A percentile compares a stretch with the other conserved stretches of the same genome.
These are phyloP conservation scores for Nomada hirtipes DNA, from an alignment of 2,888 invertebrate species.

Conservation along the genomic window DNA sequence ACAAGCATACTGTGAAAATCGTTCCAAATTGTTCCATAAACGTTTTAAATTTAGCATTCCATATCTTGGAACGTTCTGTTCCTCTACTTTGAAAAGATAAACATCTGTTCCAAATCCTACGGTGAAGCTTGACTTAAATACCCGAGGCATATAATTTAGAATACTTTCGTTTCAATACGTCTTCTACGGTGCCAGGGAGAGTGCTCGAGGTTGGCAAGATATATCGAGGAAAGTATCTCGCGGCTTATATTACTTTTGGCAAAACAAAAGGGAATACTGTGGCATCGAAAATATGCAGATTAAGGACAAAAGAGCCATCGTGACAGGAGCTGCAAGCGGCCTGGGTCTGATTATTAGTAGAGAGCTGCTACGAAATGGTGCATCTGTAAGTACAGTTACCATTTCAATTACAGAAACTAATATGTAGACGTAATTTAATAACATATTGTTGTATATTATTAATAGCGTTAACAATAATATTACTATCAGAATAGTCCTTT, in stretches of 20 bases:
- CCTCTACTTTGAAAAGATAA: background rate
- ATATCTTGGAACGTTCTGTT: background rate
- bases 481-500: no score
- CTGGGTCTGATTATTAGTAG: constrained; percentile 76
- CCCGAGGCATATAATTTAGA: no score
- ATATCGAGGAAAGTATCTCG: background rate
- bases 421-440: background rate
- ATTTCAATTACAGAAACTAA: background rate
- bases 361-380: constrained; percentile 80
- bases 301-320: constrained; percentile 80
- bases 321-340: constrained; percentile 78
- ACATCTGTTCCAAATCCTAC: background rate
- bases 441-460: no score
- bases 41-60: background rate
- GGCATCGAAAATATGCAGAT: constrained; percentile 76
- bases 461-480: no score
- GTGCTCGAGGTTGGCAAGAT: no score
- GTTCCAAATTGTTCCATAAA: background rate
- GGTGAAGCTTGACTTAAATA: background rate
- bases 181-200: no score
- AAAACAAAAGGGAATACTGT: background rate
- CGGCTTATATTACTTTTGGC: background rate
- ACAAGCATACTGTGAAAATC: background rate
- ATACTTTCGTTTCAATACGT: no score
- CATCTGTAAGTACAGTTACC: constrained; percentile 71